phyloP scores from a whole-genome alignment of 2,888 invertebrate species.

The Melanargia galathea region DNA sequence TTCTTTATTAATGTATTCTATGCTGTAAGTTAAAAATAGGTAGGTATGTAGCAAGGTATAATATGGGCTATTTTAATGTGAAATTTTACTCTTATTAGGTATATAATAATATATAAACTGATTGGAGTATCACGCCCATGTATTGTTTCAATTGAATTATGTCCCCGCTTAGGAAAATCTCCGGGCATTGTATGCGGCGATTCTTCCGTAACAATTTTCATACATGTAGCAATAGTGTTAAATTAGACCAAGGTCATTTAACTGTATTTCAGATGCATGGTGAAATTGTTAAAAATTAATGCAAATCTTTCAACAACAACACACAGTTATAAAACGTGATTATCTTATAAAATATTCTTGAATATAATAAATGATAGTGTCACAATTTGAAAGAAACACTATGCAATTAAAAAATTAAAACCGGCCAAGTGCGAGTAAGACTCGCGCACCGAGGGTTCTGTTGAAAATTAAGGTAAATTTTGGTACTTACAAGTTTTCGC shows the following conservation, averaged over 20 bases:
- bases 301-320: not conserved
- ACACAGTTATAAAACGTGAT: too few species aligned
- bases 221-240: conserved; percentile 19
- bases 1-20: too few species aligned
- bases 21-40: too few species aligned
- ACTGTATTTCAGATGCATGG: not conserved
- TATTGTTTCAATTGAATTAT: conserved; percentile 72
- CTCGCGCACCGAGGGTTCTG: too few species aligned
- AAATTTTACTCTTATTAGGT: not conserved
- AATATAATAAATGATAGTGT: too few species aligned
- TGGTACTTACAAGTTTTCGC: too few species aligned
- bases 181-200: conserved; percentile 57
- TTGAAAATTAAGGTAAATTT: too few species aligned
- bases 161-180: conserved; percentile 53
- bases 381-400: not conserved
- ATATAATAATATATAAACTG: not conserved
- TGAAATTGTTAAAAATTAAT: conserved; percentile 2
- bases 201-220: conserved; percentile 46
- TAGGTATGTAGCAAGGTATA: too few species aligned
- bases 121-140: conserved; percentile 59
- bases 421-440: too few species aligned
- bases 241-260: conserved; percentile 27
- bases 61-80: not conserved
- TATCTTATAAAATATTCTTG: not conserved
- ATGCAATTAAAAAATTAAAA: not conserved